Base-by-base conservation (phyloP, 2,888 invertebrate species). In the Lasioglossum zephyrum region DNA sequence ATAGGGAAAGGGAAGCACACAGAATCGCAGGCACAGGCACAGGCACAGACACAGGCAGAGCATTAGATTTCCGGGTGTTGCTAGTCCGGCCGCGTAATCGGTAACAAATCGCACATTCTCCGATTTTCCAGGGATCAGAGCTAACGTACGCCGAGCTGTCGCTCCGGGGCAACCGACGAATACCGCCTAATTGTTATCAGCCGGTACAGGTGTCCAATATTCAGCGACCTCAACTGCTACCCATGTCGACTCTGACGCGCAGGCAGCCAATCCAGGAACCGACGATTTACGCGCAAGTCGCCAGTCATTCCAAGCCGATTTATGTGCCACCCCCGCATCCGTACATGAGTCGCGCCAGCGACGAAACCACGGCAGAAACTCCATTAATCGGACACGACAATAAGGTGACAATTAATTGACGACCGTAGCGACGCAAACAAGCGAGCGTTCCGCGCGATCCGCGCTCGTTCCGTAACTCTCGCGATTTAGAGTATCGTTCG, bases 371-470 rank as follows among this genome's bases (percentile, higher is more conserved):
- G 73, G 94, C 92, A 81, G 94, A 95, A 90, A 95, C 95, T 91
- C 95, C 95, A 82, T 92, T 95, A 87, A 94, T 95, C 90, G 94
- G 94, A 90, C 93, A 94, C 89, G 95, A 94, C 91, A 94, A 93
- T 93, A 94, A 95, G 93, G 95, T 94, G 81, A 81, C 75, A 73
- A 80, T 75, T 83, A 81, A 82, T 79, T 57, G 31, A 78, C 53
- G 60, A 81, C 22, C 36, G 9, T 41, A 22, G 13, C 11, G 13
- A 5, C 13, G 60, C 60, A 39, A 39, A 16, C 18, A 18, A 18
- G 9, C 39, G 69, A 9, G 39, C 39, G 22, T 22, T 6, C 22
- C 39, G 39, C 39, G 39, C 22, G 36, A 66, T 8, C 39, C 66
- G 2, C 18, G 31, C 22, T 16, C 13, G 18, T 9, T 44, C 9